Conservation (phyloP, 2,888 invertebrate genomes). For the Antitype chi region DNA sequence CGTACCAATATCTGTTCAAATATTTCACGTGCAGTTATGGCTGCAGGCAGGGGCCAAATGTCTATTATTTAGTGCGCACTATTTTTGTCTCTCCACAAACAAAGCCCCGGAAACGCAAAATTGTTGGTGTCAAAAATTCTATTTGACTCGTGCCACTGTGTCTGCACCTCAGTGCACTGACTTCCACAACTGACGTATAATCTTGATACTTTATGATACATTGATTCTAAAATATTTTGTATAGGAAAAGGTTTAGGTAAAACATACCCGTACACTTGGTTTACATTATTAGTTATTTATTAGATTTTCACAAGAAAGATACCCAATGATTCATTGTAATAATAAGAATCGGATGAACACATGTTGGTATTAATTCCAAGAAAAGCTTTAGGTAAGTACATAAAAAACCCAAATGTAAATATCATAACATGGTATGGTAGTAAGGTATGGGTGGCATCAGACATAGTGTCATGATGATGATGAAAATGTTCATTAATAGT, state of each 20-base stretch:
- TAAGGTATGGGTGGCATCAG: background rate
- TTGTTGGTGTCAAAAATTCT: conserved; percentile 80
- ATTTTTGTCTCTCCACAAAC: conserved; percentile 74
- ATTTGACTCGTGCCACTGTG: conserved; percentile 77
- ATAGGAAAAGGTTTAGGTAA: background rate
- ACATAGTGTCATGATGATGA: background rate
- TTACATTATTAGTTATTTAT: conserved; percentile 43
- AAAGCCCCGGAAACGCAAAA: conserved; percentile 80
- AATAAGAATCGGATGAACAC: conserved; percentile 28
- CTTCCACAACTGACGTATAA: conserved; percentile 35
- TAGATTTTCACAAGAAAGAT: conserved; percentile 27
- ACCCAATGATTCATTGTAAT: conserved; percentile 34
- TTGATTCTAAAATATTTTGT: background rate
- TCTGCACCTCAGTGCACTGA: conserved; percentile 62
- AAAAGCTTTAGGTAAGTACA: conserved; percentile 13
- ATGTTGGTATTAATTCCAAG: conserved; percentile 33
- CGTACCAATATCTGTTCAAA: conserved; percentile 20
- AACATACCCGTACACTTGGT: background rate
- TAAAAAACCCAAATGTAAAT: conserved; percentile 7
- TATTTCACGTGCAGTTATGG: conserved; percentile 51
- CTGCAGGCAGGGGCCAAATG: conserved; percentile 44
- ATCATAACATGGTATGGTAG: conserved; percentile 13
- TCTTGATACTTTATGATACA: conserved; percentile 66
- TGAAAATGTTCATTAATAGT: conserved; percentile 24
- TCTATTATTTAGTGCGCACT: conserved; percentile 66